Conservation (phyloP, 1,140 invertebrate genomes). For the Diabrotica virgifera region DNA sequence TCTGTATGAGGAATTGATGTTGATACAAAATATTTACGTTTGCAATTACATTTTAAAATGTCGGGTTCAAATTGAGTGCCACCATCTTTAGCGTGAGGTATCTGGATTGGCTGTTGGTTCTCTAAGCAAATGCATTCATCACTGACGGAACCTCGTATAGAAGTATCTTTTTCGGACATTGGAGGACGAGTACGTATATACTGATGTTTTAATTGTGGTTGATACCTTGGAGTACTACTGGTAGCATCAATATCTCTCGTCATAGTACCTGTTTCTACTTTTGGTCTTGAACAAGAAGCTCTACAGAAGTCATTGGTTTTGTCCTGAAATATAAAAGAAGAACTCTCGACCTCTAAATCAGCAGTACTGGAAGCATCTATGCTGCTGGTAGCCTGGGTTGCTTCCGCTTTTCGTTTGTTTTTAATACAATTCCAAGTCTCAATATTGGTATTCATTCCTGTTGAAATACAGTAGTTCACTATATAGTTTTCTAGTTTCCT, state of each 20-base stretch:
- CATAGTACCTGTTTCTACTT: neutral
- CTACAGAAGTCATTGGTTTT: neutral
- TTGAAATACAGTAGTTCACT: neutral
- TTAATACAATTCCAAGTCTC: neutral
- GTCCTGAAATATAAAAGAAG: constrained; percentile 4
- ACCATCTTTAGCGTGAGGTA: neutral
- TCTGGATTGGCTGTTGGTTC: neutral
- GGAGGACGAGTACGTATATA: too few relatives aligned
- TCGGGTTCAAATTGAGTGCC: constrained; percentile 5
- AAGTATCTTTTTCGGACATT: too few relatives aligned
- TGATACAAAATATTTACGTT: too few relatives aligned
- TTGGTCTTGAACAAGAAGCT: neutral
- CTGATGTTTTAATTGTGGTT: too few relatives aligned
- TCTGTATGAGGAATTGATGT: too few relatives aligned
- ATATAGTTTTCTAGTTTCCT: neutral
- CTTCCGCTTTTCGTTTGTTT: neutral
- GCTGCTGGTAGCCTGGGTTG: neutral
- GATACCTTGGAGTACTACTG: too few relatives aligned
- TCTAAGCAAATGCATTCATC: neutral
- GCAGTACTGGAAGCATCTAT: too few relatives aligned
- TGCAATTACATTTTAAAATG: constrained; percentile 17
- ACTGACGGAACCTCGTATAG: too few relatives aligned
- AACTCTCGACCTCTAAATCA: neutral
- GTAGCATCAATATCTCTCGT: neutral
- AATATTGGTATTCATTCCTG: neutral